Base-by-base conservation (phyloP, 1,140 invertebrate genomes). In the Teleogryllus occipitalis region DNA sequence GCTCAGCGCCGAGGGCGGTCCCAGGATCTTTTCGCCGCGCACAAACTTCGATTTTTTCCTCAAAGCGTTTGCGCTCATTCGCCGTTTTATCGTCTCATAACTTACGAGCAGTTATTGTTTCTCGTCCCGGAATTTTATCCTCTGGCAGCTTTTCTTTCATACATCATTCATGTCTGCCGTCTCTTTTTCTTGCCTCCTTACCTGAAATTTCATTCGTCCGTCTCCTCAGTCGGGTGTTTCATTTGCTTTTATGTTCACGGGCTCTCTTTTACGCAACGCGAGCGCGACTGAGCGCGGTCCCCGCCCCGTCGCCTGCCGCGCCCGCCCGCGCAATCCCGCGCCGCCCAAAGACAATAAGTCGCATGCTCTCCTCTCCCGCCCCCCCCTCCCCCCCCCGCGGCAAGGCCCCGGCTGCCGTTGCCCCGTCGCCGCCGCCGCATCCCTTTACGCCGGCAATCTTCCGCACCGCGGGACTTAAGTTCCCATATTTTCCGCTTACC, bases 401-500 rank as follows among this genome's bases (percentile, higher is more conserved):
- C n/a, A n/a, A n/a, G n/a, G n/a, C n/a, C n/a, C n/a, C n/a, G n/a
- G n/a, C n/a, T n/a, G n/a, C n/a, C n/a, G n/a, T n/a, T n/a, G n/a
- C n/a, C n/a, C n/a, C n/a, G n/a, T n/a, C n/a, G n/a, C n/a, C n/a
- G n/a, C n/a, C 46, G 46, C 27, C 14, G 48, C 76, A 49, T n/a
- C 46, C 18, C 47, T 77, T 77, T 77, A n/a, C 46, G 21, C 14
- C 21, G 21, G 47, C 76, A 49, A 77, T 77, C 47, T 77, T 77
- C 76, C 47, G 76, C 76, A 27, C 47, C 76, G 48, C 48, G 48
- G 48, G 76, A 7, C 0, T 21, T n/a, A 77, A 21, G 47, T n/a
- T 21, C 18, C 47, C 76, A 77, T 77, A 77, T 49, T 49, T 77
- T 77, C 47, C 47, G 2, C 39, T 77, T 77, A 49, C 76, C 48